Base-by-base conservation (phyloP, 2,888 invertebrate species). In the Penaeus monodon region DNA sequence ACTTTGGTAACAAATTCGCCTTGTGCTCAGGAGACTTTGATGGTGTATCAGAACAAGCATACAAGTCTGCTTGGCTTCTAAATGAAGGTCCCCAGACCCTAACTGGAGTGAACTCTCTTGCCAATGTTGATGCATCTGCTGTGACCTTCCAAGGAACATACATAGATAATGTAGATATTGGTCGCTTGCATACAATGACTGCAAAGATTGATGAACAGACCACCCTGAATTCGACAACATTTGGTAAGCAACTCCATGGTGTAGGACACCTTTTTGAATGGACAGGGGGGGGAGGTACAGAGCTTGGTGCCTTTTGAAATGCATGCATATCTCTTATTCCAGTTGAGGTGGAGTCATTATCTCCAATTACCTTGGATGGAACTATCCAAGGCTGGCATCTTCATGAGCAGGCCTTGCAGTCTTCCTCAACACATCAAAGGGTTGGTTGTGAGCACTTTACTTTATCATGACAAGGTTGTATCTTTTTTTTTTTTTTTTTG, bases 171-270 rank as follows among this genome's bases (percentile, higher is more conserved):
- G 70, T 70, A 17, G 70, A 81, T 8, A 29, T 66, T n/a, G 44
- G 29, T 33, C 44, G n/a, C 1, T 29, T 81, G 4, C 27, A 70
- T 17, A 38, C 44, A 4, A 57, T n/a, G 24, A 81, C 81, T 12
- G 81, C 81, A 1, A 81, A 81, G 29, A 20, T 81, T 38, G 81
- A 81, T 27, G 81, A 81, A 29, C 27, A n/a, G 2, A 81, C 81
- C 4, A 81, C 70, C 8, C 44, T 81, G 17, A n/a, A 44, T 4
- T 49, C 27, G 17, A 33, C n/a, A n/a, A 49, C 81, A 12, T 81
- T 81, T 81, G 81, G 81, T 81, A 57, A 49, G 49, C 14, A 6
- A 66, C 29, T 12, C 22, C 10, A 20, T 29, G 2, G 3, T 20
- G 0, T 29, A 7, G 1, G 2, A 7, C 29, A 3, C 4, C 74